Base-by-base conservation (phyloP, 2,113 vertebrate species). In the Odontesthes bonariensis region DNA sequence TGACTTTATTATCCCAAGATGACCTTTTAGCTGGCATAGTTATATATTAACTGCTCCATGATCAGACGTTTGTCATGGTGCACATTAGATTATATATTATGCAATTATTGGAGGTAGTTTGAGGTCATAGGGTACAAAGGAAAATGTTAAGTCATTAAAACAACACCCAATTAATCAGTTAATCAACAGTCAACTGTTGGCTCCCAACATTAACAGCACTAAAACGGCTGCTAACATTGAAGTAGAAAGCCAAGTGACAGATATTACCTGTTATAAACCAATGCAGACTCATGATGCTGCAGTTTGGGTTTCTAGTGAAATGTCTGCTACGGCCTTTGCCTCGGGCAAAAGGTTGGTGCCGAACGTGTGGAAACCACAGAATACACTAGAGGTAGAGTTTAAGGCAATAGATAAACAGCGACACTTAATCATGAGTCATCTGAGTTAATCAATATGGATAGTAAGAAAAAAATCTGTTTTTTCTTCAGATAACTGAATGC, bases 1-100 rank as follows among this genome's bases (percentile, higher is more conserved):
- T 62, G 20, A 32, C 13, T 59, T 69, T 63, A 54, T 73, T 33
- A 42, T 69, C n/a, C 13, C 17, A 14, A 19, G 31, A 62, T n/a
- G 20, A 60, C 9, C 19, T 22, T 49, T 40, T 31, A 42, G 16
- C 19, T 63, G 63, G 44, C 23, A 60, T 31, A 64, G 47, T 46
- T 20, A 46, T 40, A 60, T 58, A 57, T 47, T 54, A 40, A 59
- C 9, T 55, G 12, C 52, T 46, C 20, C 12, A 13, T 60, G 54
- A 67, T 11, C 42, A 66, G 17, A 57, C 17, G 19, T 13, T 65
- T 64, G 2, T 49, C 7, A 16, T 9, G 17, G 6, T 42, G 56
- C 10, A 58, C n/a, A 17, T 12, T 47, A 19, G 16, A 47, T 47
- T 6, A 47, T 47, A 47, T 19, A 47, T 17, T 3, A 47, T 14